phyloP scores from a whole-genome alignment of 2,113 vertebrate species.

The Macrotus californicus region DNA sequence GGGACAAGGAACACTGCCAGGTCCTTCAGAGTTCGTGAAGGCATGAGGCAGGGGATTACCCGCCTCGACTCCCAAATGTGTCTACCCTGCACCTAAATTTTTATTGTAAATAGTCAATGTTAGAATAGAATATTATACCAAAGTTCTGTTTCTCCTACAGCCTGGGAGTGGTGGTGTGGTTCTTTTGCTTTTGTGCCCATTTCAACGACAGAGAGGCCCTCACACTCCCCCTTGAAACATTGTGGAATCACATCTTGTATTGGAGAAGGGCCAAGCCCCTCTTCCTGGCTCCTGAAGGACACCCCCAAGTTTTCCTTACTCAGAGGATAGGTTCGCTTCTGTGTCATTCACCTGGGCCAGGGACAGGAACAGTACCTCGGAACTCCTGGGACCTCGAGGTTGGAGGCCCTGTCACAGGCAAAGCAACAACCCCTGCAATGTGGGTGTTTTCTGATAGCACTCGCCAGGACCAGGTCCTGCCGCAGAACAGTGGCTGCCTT shows the following conservation, averaged over 20 bases:
- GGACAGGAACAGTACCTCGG: background rate
- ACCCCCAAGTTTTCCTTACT: background rate
- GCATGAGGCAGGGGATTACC: slow-evolving; percentile 62
- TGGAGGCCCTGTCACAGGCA: background rate
- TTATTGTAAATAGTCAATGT: background rate
- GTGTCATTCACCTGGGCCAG: background rate
- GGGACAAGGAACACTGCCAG: background rate
- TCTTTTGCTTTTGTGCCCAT: background rate
- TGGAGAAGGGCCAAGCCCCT: background rate
- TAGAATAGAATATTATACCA: background rate
- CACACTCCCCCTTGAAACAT: background rate
- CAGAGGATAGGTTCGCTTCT: background rate
- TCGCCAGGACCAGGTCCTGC: background rate
- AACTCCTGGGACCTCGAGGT: background rate
- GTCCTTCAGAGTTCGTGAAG: slow-evolving; percentile 84
- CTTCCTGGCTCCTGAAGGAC: background rate
- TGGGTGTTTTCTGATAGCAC: background rate
- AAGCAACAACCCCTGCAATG: background rate
- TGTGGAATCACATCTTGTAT: background rate
- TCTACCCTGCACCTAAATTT: background rate
- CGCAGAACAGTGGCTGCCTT: background rate
- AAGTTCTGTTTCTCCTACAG: background rate
- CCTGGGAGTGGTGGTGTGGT: background rate
- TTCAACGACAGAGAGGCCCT: background rate
- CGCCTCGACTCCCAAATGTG: background rate